Evolutionary conservation across 2,888 invertebrate genomes (phyloP).

Genomic region (Lymantria dispar): DNA sequence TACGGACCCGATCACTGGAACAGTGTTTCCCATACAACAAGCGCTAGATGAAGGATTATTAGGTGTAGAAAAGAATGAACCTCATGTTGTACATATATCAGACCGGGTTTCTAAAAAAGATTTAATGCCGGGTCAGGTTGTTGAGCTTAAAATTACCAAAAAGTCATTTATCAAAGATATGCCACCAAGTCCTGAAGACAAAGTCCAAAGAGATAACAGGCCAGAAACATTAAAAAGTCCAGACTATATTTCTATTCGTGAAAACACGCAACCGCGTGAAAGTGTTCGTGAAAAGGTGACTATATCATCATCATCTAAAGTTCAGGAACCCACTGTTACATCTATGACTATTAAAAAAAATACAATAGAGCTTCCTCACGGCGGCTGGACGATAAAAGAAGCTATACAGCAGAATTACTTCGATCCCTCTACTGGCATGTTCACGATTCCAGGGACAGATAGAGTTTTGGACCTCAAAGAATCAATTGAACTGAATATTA

Average conservation of each 20-base stretch:
- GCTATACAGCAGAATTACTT: conserved; percentile 92
- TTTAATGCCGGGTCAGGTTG: conserved; percentile 71
- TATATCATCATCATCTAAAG: conserved; percentile 58
- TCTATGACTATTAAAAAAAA: conserved; percentile 84
- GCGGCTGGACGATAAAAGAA: conserved; percentile 91
- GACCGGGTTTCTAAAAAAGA: conserved; percentile 64
- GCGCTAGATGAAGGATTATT: conserved; percentile 89
- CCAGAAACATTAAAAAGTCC: conserved; percentile 84
- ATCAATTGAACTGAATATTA: conserved; percentile 92
- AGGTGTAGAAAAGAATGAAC: conserved; percentile 83
- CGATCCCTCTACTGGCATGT: conserved; percentile 91
- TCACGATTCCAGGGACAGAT: conserved; percentile 93
- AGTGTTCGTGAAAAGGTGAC: conserved; percentile 60
- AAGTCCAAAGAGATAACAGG: conserved; percentile 73
- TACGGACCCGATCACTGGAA: conserved; percentile 88
- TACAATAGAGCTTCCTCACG: conserved; percentile 89
- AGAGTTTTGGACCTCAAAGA: conserved; percentile 92
- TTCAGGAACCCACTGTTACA: conserved; percentile 74
- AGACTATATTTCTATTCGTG: conserved; percentile 58
- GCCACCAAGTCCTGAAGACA: conserved; percentile 71
- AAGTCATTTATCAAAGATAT: conserved; percentile 76
- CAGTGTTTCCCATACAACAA: conserved; percentile 88
- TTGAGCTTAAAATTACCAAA: conserved; percentile 77
- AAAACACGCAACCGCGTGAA: conserved; percentile 47
- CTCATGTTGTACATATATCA: conserved; percentile 64